Conservation (phyloP, 2,113 vertebrate species). For the Ptilonorhynchus violaceus region DNA sequence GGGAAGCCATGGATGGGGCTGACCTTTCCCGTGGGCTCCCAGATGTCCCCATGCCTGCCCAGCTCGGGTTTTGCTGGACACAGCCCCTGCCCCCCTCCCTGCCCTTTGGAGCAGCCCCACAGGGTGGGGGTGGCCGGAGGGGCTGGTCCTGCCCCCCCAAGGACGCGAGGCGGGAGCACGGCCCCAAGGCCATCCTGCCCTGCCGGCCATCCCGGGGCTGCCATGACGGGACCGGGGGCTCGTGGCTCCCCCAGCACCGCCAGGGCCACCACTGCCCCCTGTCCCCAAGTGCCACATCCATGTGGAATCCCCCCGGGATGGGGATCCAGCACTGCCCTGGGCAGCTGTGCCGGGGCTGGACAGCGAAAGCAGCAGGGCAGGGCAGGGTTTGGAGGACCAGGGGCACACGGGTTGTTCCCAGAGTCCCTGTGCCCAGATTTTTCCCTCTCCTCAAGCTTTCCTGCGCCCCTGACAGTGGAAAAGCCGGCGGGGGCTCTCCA, state of each 20-base stretch:
- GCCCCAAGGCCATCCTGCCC: background rate
- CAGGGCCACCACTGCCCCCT: background rate
- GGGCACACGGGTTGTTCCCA: background rate
- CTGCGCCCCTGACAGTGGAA: background rate
- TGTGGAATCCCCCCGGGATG: background rate
- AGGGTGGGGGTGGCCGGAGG: accelerated
- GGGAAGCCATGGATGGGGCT: background rate
- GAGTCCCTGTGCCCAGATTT: accelerated
- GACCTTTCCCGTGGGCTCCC: background rate
- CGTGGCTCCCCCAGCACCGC: background rate
- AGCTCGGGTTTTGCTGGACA: background rate
- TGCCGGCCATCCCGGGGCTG: accelerated
- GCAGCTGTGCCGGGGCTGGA: background rate
- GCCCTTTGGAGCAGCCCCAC: background rate
- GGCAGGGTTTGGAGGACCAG: background rate
- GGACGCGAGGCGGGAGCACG: accelerated
- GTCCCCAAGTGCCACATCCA: background rate
- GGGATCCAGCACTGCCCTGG: background rate
- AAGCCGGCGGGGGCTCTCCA: background rate
- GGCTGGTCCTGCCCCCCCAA: background rate
- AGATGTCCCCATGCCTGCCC: background rate
- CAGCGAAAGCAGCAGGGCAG: background rate
- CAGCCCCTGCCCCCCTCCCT: background rate
- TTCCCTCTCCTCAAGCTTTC: background rate
- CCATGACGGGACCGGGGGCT: background rate